phyloP scores from a whole-genome alignment of 1,140 invertebrate species.

The Tachypleus tridentatus region DNA sequence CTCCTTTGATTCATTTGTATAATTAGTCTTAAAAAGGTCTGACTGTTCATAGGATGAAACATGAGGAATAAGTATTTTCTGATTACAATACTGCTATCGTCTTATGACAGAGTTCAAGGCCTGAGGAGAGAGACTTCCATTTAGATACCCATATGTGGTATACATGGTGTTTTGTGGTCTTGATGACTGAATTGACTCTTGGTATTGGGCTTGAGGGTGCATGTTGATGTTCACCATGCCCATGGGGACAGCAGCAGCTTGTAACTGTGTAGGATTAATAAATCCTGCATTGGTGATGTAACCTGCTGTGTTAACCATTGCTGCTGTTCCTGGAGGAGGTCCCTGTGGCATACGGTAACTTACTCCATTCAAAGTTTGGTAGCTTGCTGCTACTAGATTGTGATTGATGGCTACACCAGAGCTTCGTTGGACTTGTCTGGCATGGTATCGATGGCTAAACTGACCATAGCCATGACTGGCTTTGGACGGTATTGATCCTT shows the following conservation, averaged over 20 bases:
- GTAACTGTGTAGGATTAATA: slow-evolving; percentile 55
- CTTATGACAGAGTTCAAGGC: slow-evolving; percentile 58
- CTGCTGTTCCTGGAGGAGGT: slow-evolving; percentile 29
- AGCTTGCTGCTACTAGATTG: slow-evolving; percentile 50
- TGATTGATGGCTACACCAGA: slow-evolving; percentile 62
- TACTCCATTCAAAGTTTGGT: slow-evolving; percentile 46
- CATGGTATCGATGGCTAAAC: slow-evolving; percentile 30
- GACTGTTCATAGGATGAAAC: no score
- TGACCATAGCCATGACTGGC: slow-evolving; percentile 9
- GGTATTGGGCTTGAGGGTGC: slow-evolving; percentile 51
- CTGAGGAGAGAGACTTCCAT: slow-evolving; percentile 46
- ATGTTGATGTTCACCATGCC: slow-evolving; percentile 45
- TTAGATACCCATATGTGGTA: slow-evolving; percentile 61
- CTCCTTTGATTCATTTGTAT: no score
- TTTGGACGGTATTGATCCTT: slow-evolving; percentile 35
- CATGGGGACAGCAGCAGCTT: slow-evolving; percentile 52
- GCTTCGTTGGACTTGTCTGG: slow-evolving; percentile 38
- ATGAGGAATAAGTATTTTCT: no score
- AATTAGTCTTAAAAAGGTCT: no score
- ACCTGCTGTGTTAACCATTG: slow-evolving; percentile 36
- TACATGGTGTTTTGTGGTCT: slow-evolving; percentile 58
- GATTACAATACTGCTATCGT: slow-evolving; percentile 31
- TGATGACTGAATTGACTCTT: slow-evolving; percentile 48
- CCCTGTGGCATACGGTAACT: slow-evolving; percentile 54
- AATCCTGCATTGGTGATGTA: slow-evolving; percentile 56